These are phyloP conservation scores for Ascidia mentula DNA, from an alignment of 23 tunicate genomes.

Conservation along the genomic window DNA sequence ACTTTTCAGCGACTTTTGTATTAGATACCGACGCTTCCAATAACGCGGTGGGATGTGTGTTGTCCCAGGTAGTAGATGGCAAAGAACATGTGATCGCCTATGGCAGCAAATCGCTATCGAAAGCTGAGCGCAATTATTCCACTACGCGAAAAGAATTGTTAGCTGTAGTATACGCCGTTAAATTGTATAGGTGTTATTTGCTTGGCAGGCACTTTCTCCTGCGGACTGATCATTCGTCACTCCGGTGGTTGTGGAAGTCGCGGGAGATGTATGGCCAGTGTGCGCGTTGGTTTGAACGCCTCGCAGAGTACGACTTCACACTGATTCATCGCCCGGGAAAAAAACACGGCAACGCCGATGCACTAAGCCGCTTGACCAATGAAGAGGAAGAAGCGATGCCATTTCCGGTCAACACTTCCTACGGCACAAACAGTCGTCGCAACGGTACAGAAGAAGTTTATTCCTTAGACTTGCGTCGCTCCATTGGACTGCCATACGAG, in stretches of 20 bases:
- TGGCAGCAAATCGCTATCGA: slow-evolving; percentile 1
- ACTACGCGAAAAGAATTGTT: background rate
- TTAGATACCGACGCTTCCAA: slow-evolving; percentile 27
- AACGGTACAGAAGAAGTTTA: too few species aligned
- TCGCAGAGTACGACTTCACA: slow-evolving; percentile 27
- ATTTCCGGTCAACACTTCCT: background rate
- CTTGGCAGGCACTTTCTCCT: background rate
- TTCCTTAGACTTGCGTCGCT: too few species aligned
- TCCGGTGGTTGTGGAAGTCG: slow-evolving; percentile 24
- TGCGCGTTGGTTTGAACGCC: slow-evolving; percentile 30
- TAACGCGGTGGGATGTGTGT: slow-evolving; percentile 15
- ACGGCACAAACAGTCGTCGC: too few species aligned
- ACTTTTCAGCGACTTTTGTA: slow-evolving; percentile 6
- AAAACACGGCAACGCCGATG: slow-evolving; percentile 30
- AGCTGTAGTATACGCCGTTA: slow-evolving; percentile 8
- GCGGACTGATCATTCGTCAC: slow-evolving; percentile 23
- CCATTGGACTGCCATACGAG: too few species aligned
- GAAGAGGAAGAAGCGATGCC: slow-evolving; percentile 3
- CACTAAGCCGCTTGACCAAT: too few species aligned
- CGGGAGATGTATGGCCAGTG: slow-evolving; percentile 34
- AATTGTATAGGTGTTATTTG: slow-evolving; percentile 16
- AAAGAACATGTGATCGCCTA: slow-evolving; percentile 12
- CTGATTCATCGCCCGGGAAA: slow-evolving; percentile 29
- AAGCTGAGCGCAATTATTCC: slow-evolving; percentile 14
- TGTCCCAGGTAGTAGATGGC: background rate